Conservation (phyloP, 35 echinoderm and acorn worm genomes). For the Strongylocentrotus purpuratus region DNA sequence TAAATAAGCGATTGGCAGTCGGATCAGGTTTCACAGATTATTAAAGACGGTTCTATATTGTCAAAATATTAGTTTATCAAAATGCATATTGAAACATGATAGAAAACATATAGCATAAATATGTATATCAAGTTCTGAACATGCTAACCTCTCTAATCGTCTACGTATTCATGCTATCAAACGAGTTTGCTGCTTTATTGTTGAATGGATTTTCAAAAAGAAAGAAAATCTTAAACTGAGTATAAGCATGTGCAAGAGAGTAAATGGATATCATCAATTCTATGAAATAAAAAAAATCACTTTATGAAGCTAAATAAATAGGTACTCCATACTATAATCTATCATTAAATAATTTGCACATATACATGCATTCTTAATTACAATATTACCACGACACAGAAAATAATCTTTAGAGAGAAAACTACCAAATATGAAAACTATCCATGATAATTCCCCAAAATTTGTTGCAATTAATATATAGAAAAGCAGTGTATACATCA, state of each 20-base stretch:
- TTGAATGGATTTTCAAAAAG: background rate
- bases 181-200: background rate
- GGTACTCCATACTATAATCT: background rate
- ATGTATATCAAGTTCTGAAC: background rate
- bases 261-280: background rate
- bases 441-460: background rate
- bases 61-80: background rate
- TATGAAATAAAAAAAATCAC: background rate
- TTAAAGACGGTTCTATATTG: too few species aligned
- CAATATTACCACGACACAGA: background rate
- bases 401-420: background rate
- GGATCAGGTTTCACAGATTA: too few species aligned
- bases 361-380: background rate
- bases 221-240: background rate
- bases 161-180: background rate
- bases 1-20: background rate
- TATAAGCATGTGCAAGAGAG: background rate
- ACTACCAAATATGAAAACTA: background rate
- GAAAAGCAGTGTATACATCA: background rate
- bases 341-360: background rate
- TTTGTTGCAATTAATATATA: background rate
- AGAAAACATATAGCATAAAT: background rate
- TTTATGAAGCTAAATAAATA: constrained; percentile 1
- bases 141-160: background rate
- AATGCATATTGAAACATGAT: background rate